Base-by-base conservation (phyloP, 2,888 invertebrate genomes). In the Macrosiphum euphorbiae region DNA sequence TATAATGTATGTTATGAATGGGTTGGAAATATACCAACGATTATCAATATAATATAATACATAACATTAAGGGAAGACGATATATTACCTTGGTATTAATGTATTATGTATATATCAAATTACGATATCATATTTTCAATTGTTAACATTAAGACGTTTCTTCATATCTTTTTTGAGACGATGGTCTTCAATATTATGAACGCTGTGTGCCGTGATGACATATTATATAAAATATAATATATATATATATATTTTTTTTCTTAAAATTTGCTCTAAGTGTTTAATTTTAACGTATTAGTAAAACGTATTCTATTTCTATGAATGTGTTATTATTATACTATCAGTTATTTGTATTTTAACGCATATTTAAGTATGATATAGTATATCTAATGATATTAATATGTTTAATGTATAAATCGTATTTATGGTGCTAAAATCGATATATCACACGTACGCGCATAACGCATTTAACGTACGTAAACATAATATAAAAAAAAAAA, bases 341-440 rank as follows among this genome's bases (percentile, higher is more conserved):
- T 44, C 55, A 16, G 26, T 61, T 35, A 86, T 67, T 92, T 67
- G 26, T 88, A 61, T 88, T 67, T 67, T 8, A 67, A 52, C 41
- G 7, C 20, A 41, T 28, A 47, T 47, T 47, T 47, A 28, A 78
- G 67, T 90, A 89, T n/a, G 28, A 28, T n/a, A 88, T 90, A 67
- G 58, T 44, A 28, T 16, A 10, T 55, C 35, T 52, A 86, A 88
- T 47, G 87, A 88, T 35, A 55, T 24, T 35, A 24, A 35, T 5
- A 55, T 52, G 8, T 89, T 44, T 89, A 78, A 50, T 92, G 58
- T 87, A n/a, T 88, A 88, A 78, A 78, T 88, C 44, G 67, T 92
- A 44, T 88, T 88, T 78, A 88, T 92, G 92, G 92, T 92, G 92
- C 92, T 92, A 92, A 92, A 92, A 92, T 55, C 61, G 28, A 87